Percentiles rank a stretch among this genome's conserved stretches.
Conservation (phyloP, 2,797 vertebrate species). For the Carapus acus region DNA sequence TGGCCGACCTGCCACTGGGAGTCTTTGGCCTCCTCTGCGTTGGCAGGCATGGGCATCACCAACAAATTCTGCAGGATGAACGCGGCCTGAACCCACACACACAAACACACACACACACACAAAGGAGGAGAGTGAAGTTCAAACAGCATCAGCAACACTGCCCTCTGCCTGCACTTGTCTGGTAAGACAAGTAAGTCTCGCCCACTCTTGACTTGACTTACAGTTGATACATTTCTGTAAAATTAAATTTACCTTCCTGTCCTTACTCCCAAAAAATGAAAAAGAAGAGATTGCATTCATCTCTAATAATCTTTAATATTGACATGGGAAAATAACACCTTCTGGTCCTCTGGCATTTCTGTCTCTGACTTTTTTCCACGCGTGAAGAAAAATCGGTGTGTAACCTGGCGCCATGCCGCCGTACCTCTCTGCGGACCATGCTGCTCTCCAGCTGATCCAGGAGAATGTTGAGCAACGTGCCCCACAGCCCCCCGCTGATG, state of each 20-base stretch:
- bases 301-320: too few relatives aligned
- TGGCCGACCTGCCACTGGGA: conserved; percentile 87
- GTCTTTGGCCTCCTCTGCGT: conserved; percentile 76
- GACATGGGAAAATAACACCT: too few relatives aligned
- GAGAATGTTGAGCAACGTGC: conserved; percentile 88
- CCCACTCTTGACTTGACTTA: too few relatives aligned
- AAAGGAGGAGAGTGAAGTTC: conserved; percentile 23
- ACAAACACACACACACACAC: conserved; percentile 19
- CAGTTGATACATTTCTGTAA: too few relatives aligned
- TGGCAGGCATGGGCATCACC: conserved; percentile 86
- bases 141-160: conserved; percentile 72
- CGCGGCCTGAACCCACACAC: conserved; percentile 77
- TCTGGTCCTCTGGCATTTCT: too few relatives aligned
- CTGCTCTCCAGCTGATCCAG: conserved; percentile 92
- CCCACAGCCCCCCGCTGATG: conserved; percentile 97
- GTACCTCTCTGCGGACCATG: conserved; percentile 93
- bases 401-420: too few relatives aligned
- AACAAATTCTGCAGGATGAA: conserved; percentile 97
- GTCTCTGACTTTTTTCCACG: too few relatives aligned
- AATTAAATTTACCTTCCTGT: too few relatives aligned
- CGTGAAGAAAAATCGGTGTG: too few relatives aligned
- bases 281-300: too few relatives aligned
- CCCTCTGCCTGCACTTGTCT: conserved; percentile 72
- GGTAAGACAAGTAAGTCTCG: conserved; percentile 54
- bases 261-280: too few relatives aligned